Evolutionary conservation across 2,888 invertebrate species (phyloP).

Genomic region (Chirona hameri): DNA sequence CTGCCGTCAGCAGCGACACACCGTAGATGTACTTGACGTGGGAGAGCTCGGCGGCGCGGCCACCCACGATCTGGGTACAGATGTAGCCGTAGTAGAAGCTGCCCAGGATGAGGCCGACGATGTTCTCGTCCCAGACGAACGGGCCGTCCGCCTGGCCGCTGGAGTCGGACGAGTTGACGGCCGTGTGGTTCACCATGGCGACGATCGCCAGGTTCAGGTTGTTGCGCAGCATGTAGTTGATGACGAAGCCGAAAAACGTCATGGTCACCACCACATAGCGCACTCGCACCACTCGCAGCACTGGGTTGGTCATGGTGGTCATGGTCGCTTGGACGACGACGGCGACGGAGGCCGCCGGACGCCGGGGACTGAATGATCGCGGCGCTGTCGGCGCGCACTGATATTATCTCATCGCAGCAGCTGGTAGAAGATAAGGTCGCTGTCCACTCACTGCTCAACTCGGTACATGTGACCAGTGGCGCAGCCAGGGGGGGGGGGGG

Average conservation of each 20-base stretch:
- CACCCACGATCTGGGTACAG: conserved; percentile 47
- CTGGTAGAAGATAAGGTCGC: no score
- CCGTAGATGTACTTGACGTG: conserved; percentile 50
- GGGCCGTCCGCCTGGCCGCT: not conserved
- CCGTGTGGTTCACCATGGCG: conserved; percentile 22
- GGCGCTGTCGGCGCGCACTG: no score
- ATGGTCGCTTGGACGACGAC: not conserved
- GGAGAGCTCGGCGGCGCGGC: conserved; percentile 48
- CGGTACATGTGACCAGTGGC: no score
- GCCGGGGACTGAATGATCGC: no score
- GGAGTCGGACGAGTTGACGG: not conserved
- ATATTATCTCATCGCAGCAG: no score
- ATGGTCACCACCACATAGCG: not conserved
- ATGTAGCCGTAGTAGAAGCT: conserved; percentile 49
- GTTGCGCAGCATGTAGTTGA: conserved; percentile 25
- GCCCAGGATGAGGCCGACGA: conserved; percentile 45
- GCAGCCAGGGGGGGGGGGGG: no score
- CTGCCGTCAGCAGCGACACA: conserved; percentile 42
- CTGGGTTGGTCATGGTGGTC: not conserved
- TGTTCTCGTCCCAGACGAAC: conserved; percentile 44
- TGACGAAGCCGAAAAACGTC: conserved; percentile 1
- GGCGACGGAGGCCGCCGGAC: no score
- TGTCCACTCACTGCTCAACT: no score
- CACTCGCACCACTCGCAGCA: not conserved
- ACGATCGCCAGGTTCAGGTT: conserved; percentile 1